Base-by-base conservation (phyloP, 2,888 invertebrate genomes). In the Epiblema foenella region DNA sequence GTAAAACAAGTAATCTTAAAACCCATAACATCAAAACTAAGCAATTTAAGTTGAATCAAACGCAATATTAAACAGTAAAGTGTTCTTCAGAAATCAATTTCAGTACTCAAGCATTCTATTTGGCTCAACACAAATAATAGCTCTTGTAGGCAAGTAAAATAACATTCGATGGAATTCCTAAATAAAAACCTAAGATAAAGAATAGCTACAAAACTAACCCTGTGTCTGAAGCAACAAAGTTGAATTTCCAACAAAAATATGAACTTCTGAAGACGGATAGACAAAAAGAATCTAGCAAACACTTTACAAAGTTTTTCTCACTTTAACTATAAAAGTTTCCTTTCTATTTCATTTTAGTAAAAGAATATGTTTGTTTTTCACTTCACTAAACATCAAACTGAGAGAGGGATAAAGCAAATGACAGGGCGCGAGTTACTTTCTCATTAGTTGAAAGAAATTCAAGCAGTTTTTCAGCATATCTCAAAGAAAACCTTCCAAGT, bases 311-410 rank as follows among this genome's bases (percentile, higher is more conserved):
- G 2, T 29, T 49, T 49, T n/a, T 29, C 29, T 29, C 46, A 24
- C 29, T 49, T 49, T 29, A 33, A 29, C 60, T 60, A 29, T 10
- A 37, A 17, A 62, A 24, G 24, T 33, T 29, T 46, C 17, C 2
- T 24, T 62, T 49, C 46, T 46, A 7, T 60, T 60, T 59, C 2
- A 2, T 46, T 49, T 62, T n/a, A 62, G 49, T n/a, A 46, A 24
- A 59, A 46, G 15, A 17, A 24, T n/a, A n/a, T n/a, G n/a, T n/a
- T 54, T 24, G 8, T 49, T 10, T 49, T 62, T 24, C 49, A 49
- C 60, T 49, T 49, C 49, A 49, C 11, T 49, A 10, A 29, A 29
- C 12, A n/a, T 10, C 11, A 62, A 49, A 62, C 46, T 49, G 49
- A 62, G n/a, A 46, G 46, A 11, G 3, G 12, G n/a, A n/a, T 10